Base-by-base conservation (phyloP, 2,888 invertebrate species). In the Coronaproctus castanopsis region DNA sequence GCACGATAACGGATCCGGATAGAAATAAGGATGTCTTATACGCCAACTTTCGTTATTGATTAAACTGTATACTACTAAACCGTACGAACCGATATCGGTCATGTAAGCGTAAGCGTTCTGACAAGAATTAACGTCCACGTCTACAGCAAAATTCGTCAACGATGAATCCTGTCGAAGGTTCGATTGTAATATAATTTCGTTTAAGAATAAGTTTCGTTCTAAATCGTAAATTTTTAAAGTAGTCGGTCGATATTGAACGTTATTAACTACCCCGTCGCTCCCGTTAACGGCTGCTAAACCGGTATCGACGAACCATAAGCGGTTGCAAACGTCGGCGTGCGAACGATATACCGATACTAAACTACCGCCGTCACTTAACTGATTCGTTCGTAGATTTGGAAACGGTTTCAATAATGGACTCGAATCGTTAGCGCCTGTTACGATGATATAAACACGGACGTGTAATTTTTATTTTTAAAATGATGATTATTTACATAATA, bases 301-400 rank as follows among this genome's bases (percentile, higher is more conserved):
- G 0, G 86, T 84, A 70, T 88, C 87, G 61, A 88, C 72, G 0
- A 86, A 78, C 87, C 87, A 88, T 2, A 88, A 73, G 51, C 86
- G 77, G 55, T 81, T 80, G 65, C 88, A 88, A 1, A 77, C 74
- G 69, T 88, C 88, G 0, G 81, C 79, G 66, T 79, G 78, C 54
- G 85, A 75, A 21, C 87, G 77, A 67, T 87, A 87, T 1, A 87
- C 86, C 1, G 87, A 87, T 0, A 82, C 64, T 5, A 68, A 64
- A 18, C 24, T 5, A 8, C 55, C 55, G 20, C 2, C 14, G 36
- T 14, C 36, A 14, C 36, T 36, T 36, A 36, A 14, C 36, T 36
- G 36, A 36, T 36, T 36, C 36, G 36, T 36, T 36, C 14, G 8
- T 14, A 36, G 8, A 36, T 36, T 36, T 36, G 36, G 36, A 36